Base-by-base conservation (phyloP, 2,797 vertebrate species). In the Peromyscus nudipes region DNA sequence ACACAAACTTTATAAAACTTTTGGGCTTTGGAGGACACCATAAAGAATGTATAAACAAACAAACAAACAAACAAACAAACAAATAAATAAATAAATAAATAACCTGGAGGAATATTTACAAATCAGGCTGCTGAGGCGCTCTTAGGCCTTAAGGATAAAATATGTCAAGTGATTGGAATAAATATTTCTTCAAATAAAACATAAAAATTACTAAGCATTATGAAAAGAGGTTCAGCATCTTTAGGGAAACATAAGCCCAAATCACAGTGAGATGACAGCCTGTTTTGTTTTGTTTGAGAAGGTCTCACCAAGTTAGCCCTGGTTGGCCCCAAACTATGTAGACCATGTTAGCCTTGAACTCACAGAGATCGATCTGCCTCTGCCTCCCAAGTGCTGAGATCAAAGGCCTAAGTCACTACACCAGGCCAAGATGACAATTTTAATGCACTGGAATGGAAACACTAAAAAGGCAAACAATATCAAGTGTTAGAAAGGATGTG, bases 171-270 rank as follows among this genome's bases (percentile, higher is more conserved):
- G 55, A 64, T 49, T 12, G 64, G 40, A 83, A 85, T 10, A 86
- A 60, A 52, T 14, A 25, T 93, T 84, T 93, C 62, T 85, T 71
- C 52, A 95, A 80, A 83, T 43, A 91, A 91, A 87, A 73, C 14
- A 31, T 52, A 55, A 31, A 84, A 55, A 27, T 67, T 19, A 67
- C 43, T 27, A 57, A 57, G 17, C 34, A 52, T 57, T 37, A 55
- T 71, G 23, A 71, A 87, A 71, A 71, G 21, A 71, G 13, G 52
- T 29, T 29, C 85, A 71, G 40, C 4, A 40, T 71, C 23, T 37
- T 67, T 57, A 57, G 49, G 60, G 21, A 91, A 90, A 52, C 40
- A 40, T 16, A 92, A 62, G 60, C 65, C 21, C 76, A 94, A 94
- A n/a, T 43, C 34, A 94, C 40, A 75, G 6, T 62, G 52, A 88